Evolutionary conservation across 2,888 invertebrate species (phyloP), one percentile per base, ranked within the genome.

Genomic region (Drosophila heteroneura): DNA sequence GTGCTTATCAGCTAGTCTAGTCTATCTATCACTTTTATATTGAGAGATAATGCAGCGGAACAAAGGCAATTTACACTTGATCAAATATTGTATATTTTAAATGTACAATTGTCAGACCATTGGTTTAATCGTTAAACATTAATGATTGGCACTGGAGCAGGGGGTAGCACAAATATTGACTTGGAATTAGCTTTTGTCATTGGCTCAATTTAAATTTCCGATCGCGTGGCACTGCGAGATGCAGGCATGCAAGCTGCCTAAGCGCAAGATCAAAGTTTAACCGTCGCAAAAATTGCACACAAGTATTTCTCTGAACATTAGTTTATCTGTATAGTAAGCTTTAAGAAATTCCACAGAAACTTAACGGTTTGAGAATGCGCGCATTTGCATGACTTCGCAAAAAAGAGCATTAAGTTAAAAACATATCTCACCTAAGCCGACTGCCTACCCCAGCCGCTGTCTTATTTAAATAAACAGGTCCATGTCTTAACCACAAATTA

Each of bases 331-430:
- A 7, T 12, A 56, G 3, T 9, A 4, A 30, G 9, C 12, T 37
- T 63, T 62, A 30, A 35, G 6, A 26, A 28, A 57, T 64, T 57
- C 60, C 19, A 37, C 30, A n/a, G 60, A 69, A 74, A 49, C 56
- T 47, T 49, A 22, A 59, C 57, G 41, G 16, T 35, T 35, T 33
- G 37, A 62, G 44, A 59, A 77, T 75, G 63, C 68, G 83, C 89
- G 72, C 67, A 83, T 89, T 86, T 75, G 79, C 84, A 90, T 85
- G 85, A 85, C 82, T 90, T 72, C 69, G 70, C 89, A 72, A 57
- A 69, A 83, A 83, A 54, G 59, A 56, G 62, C 74, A 58, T 79
- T 73, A 54, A 80, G 69, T 74, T 76, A 80, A 74, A 63, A 73
- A 62, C 61, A 74, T 54, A 56, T 26, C 71, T 14, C 35, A 35